These are phyloP conservation scores for Eolophus roseicapilla DNA, from an alignment of 2,113 vertebrate species.

Conservation along the genomic window DNA sequence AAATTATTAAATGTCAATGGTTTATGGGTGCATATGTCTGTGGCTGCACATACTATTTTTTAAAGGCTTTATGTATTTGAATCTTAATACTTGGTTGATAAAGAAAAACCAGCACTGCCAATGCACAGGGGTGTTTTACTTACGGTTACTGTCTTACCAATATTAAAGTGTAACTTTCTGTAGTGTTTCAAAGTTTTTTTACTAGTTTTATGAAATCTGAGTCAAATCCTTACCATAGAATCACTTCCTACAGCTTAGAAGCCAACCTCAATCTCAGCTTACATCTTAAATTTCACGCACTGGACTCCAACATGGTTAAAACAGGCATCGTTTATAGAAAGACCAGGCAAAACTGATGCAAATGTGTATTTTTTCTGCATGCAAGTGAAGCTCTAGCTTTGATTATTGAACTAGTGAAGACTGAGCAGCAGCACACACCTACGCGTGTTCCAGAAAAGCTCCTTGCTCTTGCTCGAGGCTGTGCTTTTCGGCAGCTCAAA, in stretches of 20 bases:
- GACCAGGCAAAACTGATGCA: background rate
- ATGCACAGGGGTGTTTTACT: background rate
- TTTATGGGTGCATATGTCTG: background rate
- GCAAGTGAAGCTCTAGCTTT: background rate
- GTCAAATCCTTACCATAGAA: background rate
- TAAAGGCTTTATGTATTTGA: background rate
- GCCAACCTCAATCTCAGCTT: background rate
- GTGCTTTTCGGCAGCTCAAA: background rate
- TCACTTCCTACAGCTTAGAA: background rate
- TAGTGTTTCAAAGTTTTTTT: background rate
- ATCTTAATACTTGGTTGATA: rapidly evolving
- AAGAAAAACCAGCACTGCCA: background rate
- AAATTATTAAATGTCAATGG: background rate
- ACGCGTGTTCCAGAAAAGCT: rapidly evolving
- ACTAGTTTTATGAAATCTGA: background rate
- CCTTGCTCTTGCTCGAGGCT: background rate
- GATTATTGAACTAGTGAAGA: background rate
- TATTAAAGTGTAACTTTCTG: background rate
- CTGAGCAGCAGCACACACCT: background rate
- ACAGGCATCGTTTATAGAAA: background rate
- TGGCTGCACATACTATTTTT: background rate
- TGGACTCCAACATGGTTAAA: background rate
- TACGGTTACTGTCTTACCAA: background rate
- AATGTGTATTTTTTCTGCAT: background rate
- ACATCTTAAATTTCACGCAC: background rate